Evolutionary conservation across 2,113 vertebrate genomes (phyloP).

Genomic region (Poecilia latipinna): DNA sequence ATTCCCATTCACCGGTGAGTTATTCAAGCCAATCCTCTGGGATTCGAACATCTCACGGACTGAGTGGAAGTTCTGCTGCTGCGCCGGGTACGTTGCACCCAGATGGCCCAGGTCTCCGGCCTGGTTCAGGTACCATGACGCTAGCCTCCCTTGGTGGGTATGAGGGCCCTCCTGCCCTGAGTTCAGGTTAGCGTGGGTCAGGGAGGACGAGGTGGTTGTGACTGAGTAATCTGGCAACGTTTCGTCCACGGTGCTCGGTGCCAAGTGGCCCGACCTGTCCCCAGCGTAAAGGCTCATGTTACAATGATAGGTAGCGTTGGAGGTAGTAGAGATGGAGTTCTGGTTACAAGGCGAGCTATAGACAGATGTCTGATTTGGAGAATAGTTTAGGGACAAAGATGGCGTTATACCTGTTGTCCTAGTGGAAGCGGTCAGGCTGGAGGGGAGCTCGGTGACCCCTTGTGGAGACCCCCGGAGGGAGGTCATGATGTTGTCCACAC

Average conservation of each 20-base stretch:
- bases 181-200: conserved; percentile 83
- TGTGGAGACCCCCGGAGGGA: conserved; percentile 91
- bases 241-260: conserved; percentile 85
- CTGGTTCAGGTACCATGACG: conserved; percentile 94
- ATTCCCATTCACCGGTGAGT: conserved; percentile 89
- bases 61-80: conserved; percentile 94
- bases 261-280: conserved; percentile 83
- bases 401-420: conserved; percentile 88
- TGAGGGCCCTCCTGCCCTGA: conserved; percentile 85
- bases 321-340: conserved; percentile 83
- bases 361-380: conserved; percentile 86
- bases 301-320: conserved; percentile 91
- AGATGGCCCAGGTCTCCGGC: conserved; percentile 89
- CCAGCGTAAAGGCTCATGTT: conserved; percentile 94
- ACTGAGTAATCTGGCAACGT: conserved; percentile 91
- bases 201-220: conserved; percentile 83
- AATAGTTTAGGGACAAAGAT: conserved; percentile 88
- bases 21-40: conserved; percentile 88
- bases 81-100: conserved; percentile 85
- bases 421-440: conserved; percentile 79
- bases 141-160: conserved; percentile 87
- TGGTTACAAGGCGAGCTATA: conserved; percentile 90
- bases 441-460: conserved; percentile 82
- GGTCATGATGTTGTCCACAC: conserved; percentile 97
- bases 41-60: conserved; percentile 95